Conservation (phyloP, 1,140 invertebrate genomes). For the Penaeus indicus region DNA sequence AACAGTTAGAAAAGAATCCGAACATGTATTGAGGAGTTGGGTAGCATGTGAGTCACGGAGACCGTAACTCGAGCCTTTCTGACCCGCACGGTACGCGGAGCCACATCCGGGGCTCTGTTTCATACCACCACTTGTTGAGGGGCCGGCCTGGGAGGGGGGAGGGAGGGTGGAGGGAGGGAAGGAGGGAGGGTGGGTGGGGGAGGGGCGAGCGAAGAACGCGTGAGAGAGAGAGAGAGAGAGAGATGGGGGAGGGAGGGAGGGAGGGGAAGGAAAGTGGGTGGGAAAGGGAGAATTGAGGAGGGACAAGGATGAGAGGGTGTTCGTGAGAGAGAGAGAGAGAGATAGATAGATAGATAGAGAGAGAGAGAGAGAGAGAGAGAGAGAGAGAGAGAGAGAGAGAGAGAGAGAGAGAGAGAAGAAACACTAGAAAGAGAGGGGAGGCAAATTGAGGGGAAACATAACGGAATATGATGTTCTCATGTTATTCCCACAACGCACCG, state of each 20-base stretch:
- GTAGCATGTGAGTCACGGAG: too few species aligned
- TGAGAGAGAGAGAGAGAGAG: constrained; percentile 32
- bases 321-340: constrained; percentile 34
- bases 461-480: not conserved
- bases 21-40: too few species aligned
- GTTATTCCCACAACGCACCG: too few species aligned
- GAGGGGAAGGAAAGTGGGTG: not conserved
- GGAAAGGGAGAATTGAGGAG: not conserved
- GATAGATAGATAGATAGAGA: not conserved
- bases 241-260: not conserved
- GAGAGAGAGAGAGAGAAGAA: not conserved
- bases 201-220: not conserved
- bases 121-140: constrained; percentile 27
- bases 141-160: not conserved
- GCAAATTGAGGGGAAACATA: constrained; percentile 1
- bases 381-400: not conserved
- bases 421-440: not conserved
- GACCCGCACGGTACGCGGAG: too few species aligned
- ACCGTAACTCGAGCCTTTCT: too few species aligned
- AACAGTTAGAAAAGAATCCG: too few species aligned
- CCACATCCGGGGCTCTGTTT: constrained; percentile 14
- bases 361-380: not conserved
- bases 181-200: not conserved
- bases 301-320: not conserved
- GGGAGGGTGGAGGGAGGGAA: not conserved